A percentile compares a stretch with the other conserved stretches of the same genome.
phyloP scores from a whole-genome alignment of 2,797 vertebrate species.

The Microcaecilia unicolor region DNA sequence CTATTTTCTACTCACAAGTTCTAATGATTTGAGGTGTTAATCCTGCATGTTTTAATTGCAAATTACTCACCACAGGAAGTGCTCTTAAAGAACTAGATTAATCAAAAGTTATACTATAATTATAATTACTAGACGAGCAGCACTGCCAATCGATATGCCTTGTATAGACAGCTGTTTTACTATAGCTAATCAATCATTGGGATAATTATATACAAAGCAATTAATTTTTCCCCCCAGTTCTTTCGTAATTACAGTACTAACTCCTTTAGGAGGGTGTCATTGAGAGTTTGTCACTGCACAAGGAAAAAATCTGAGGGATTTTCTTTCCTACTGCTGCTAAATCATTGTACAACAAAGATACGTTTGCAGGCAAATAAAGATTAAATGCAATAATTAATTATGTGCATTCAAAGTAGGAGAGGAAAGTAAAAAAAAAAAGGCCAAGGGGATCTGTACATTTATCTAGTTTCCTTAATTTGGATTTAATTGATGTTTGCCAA shows the following conservation, averaged over 20 bases:
- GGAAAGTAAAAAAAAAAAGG: slow-evolving; percentile 8
- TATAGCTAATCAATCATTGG: slow-evolving; percentile 39
- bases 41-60: slow-evolving; percentile 13
- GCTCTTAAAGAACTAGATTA: slow-evolving; percentile 14
- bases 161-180: slow-evolving; percentile 25
- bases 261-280: slow-evolving; percentile 16
- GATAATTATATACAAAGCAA: slow-evolving; percentile 47
- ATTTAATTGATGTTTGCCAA: slow-evolving; percentile 27
- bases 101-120: slow-evolving; percentile 31
- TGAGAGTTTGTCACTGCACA: slow-evolving; percentile 15
- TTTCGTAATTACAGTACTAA: slow-evolving; percentile 41
- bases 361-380: slow-evolving; percentile 2
- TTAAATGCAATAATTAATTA: slow-evolving; percentile 40
- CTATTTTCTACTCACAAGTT: too few relatives aligned
- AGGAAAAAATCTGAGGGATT: background rate
- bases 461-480: slow-evolving; percentile 35
- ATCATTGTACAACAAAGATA: too few relatives aligned
- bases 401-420: slow-evolving; percentile 29
- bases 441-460: slow-evolving; percentile 25
- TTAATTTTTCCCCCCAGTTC: slow-evolving; percentile 54
- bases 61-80: slow-evolving; percentile 27
- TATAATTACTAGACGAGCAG: slow-evolving; percentile 25
- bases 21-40: slow-evolving; percentile 30
- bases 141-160: slow-evolving; percentile 37
- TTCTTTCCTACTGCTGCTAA: background rate